A percentile compares a stretch with the other conserved stretches of the same genome.
phyloP scores from a whole-genome alignment of 2,888 invertebrate genomes.

The Chloroclystis v-ata region DNA sequence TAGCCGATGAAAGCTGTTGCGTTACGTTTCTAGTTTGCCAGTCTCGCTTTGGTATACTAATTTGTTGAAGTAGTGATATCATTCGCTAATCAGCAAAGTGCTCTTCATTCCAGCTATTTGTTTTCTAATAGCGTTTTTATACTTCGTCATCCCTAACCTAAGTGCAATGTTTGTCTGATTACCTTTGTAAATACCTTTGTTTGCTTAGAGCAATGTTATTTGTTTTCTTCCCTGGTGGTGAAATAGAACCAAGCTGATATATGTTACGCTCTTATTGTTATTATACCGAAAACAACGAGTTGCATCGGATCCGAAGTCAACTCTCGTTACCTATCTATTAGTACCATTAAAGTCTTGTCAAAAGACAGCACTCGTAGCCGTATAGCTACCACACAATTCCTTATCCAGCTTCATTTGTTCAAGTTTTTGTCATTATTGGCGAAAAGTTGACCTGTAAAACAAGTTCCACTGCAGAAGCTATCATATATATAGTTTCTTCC shows the following conservation, averaged over 20 bases:
- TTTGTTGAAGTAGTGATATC: conserved; percentile 14
- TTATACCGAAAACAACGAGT: no score
- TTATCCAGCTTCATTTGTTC: conserved; percentile 12
- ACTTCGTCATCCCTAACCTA: background rate
- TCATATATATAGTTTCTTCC: background rate
- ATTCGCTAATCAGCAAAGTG: conserved; percentile 8
- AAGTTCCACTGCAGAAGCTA: conserved; percentile 1
- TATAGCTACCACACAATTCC: no score
- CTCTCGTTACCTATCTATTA: no score
- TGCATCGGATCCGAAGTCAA: no score
- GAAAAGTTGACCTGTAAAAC: conserved; percentile 12
- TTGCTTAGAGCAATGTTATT: background rate
- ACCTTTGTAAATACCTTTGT: background rate
- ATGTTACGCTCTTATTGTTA: conserved; percentile 21
- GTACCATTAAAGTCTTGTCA: no score
- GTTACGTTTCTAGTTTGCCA: background rate
- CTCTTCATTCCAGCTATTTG: background rate
- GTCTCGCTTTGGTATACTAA: conserved; percentile 7
- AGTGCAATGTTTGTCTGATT: conserved; percentile 1
- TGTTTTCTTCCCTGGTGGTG: background rate
- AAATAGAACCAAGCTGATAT: conserved; percentile 20
- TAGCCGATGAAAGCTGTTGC: background rate
- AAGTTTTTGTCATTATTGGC: background rate
- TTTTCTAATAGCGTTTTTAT: background rate
- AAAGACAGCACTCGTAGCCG: no score